Evolutionary conservation across 2,888 invertebrate species (phyloP).

Genomic region (Ormyrus rosae): DNA sequence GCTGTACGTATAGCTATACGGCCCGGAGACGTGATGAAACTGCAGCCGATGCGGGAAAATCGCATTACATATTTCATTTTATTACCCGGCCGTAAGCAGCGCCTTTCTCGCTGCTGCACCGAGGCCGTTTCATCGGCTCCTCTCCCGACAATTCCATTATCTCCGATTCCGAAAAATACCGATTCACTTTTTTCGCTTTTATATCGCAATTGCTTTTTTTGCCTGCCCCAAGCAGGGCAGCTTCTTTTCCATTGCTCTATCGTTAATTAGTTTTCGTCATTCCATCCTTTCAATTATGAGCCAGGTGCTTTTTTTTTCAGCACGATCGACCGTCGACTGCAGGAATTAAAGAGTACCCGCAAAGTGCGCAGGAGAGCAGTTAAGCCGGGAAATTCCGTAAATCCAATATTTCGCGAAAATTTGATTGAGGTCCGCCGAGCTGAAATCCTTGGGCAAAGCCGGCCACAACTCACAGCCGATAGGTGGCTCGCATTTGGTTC

Average conservation of each 20-base stretch:
- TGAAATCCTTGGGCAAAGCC: conserved; percentile 28
- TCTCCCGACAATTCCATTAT: conserved; percentile 44
- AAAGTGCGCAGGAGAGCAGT: no score
- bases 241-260: no score
- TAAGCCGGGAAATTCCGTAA: conserved; percentile 8
- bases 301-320: no score
- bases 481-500: not conserved
- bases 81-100: conserved; percentile 55
- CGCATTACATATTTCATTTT: conserved; percentile 63
- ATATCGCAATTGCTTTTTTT: not conserved
- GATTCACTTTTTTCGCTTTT: conserved; percentile 8
- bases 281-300: no score
- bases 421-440: conserved; percentile 26
- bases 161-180: conserved; percentile 37
- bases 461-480: not conserved
- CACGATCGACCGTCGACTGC: no score
- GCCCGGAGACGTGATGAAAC: conserved; percentile 44
- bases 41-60: conserved; percentile 60
- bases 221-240: no score
- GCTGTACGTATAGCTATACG: not conserved
- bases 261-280: no score
- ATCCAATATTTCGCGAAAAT: conserved; percentile 46
- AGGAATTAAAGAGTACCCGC: no score
- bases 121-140: conserved; percentile 20
- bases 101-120: conserved; percentile 8